A percentile compares a stretch with the other conserved stretches of the same genome.
These are phyloP conservation scores for Boulengeromyrus knoepffleri DNA, from an alignment of 2,113 vertebrate species.

Conservation along the genomic window DNA sequence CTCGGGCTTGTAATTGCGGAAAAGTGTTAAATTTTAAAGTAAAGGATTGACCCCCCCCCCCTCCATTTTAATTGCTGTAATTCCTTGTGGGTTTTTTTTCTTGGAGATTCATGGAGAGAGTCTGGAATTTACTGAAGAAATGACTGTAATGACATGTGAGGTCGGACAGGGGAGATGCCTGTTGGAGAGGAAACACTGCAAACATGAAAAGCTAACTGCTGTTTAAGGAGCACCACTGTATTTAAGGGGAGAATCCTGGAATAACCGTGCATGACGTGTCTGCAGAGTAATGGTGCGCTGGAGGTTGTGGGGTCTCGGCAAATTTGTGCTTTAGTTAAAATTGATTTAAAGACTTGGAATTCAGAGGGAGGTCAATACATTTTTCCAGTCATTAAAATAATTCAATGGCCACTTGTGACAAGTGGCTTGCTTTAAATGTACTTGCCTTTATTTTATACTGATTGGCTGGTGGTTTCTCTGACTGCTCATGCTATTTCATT, in stretches of 20 bases:
- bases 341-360: slow-evolving; percentile 60
- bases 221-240: slow-evolving; percentile 42
- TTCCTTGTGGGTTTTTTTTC: slow-evolving; percentile 1
- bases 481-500: slow-evolving; percentile 60
- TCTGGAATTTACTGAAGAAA: slow-evolving; percentile 4
- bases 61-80: slow-evolving; percentile 5
- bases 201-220: slow-evolving; percentile 43
- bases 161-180: slow-evolving; percentile 12
- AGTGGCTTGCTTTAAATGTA: slow-evolving; percentile 55
- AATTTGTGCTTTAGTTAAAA: slow-evolving; percentile 63
- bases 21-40: background rate
- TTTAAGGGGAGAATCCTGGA: slow-evolving; percentile 38
- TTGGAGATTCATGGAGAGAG: background rate
- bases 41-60: background rate
- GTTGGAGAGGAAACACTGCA: slow-evolving; percentile 27
- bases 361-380: slow-evolving; percentile 56
- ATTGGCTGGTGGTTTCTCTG: slow-evolving; percentile 67
- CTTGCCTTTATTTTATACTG: slow-evolving; percentile 55
- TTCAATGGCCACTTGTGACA: slow-evolving; percentile 54
- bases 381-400: slow-evolving; percentile 59
- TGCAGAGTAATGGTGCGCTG: slow-evolving; percentile 27
- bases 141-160: background rate
- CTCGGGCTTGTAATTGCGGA: background rate
- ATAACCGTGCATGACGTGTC: slow-evolving; percentile 28
- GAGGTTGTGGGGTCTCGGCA: slow-evolving; percentile 41